Evolutionary conservation across 1,140 invertebrate species (phyloP).

Genomic region (Conopomorpha cramerella): DNA sequence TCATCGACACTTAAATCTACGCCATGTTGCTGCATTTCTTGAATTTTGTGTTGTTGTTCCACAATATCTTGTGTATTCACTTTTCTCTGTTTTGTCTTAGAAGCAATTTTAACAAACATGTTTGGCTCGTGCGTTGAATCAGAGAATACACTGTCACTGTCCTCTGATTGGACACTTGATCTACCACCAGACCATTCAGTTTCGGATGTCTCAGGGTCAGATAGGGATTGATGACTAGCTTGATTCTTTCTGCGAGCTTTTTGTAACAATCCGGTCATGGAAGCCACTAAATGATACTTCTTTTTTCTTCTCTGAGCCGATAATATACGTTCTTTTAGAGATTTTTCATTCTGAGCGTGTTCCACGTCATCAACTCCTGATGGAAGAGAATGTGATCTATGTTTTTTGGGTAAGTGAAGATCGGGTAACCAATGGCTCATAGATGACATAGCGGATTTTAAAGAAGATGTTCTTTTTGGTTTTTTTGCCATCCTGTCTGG

Average conservation of each 20-base stretch:
- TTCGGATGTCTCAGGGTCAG: slow-evolving; percentile 79
- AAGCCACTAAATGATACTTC: slow-evolving; percentile 77
- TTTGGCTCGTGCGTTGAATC: slow-evolving; percentile 65
- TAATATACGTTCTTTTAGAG: slow-evolving; percentile 45
- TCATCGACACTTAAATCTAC: slow-evolving; percentile 23
- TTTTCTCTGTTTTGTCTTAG: slow-evolving; percentile 59
- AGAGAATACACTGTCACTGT: slow-evolving; percentile 73
- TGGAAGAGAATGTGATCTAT: slow-evolving; percentile 80
- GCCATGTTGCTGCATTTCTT: slow-evolving; percentile 53
- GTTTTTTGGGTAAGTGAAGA: slow-evolving; percentile 75
- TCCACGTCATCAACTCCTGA: slow-evolving; percentile 66
- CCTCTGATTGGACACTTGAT: slow-evolving; percentile 70
- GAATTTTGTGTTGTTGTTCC: slow-evolving; percentile 53
- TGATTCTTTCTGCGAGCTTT: slow-evolving; percentile 73
- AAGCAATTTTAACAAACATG: slow-evolving; percentile 67
- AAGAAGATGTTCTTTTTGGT: slow-evolving; percentile 70
- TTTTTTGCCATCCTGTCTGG: slow-evolving; percentile 69
- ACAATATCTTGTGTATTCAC: slow-evolving; percentile 52
- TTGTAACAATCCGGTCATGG: slow-evolving; percentile 78
- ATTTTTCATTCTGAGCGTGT: slow-evolving; percentile 48
- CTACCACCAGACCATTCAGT: slow-evolving; percentile 72
- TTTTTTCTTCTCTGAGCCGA: slow-evolving; percentile 69
- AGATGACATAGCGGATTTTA: slow-evolving; percentile 81
- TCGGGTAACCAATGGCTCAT: slow-evolving; percentile 82
- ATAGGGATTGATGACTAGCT: slow-evolving; percentile 66